phyloP scores from a whole-genome alignment of 1,140 invertebrate genomes.

The Conopomorpha cramerella region DNA sequence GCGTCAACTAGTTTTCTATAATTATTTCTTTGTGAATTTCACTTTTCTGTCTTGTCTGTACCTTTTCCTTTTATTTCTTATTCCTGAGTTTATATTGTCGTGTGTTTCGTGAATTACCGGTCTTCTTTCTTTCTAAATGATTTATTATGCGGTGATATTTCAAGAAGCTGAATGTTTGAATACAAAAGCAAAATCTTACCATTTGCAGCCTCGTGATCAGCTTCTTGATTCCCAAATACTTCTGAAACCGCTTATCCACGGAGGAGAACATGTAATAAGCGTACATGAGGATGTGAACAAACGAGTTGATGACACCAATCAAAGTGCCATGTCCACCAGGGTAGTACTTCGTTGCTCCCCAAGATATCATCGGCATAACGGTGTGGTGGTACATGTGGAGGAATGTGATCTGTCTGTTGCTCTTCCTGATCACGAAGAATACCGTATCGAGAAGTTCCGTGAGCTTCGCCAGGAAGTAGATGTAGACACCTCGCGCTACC shows the following conservation, averaged over 20 bases:
- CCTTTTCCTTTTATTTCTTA: too few relatives aligned
- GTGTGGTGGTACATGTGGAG: slow-evolving; percentile 78
- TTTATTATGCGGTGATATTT: background rate
- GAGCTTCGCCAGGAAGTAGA: too few relatives aligned
- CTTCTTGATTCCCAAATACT: slow-evolving; percentile 92
- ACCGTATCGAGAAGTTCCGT: too few relatives aligned
- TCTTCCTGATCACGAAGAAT: too few relatives aligned
- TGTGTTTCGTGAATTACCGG: too few relatives aligned
- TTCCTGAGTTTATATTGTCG: too few relatives aligned
- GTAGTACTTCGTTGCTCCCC: slow-evolving; percentile 63
- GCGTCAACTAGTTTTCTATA: background rate
- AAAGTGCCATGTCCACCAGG: slow-evolving; percentile 64
- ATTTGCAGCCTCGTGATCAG: slow-evolving; percentile 85
- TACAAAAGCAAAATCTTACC: slow-evolving; percentile 66
- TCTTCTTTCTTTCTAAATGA: background rate
- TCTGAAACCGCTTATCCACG: slow-evolving; percentile 79
- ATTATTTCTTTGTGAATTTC: background rate
- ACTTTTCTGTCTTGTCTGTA: too few relatives aligned
- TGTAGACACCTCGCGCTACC: too few relatives aligned
- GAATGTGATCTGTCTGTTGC: slow-evolving; percentile 79
- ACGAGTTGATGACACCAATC: slow-evolving; percentile 70
- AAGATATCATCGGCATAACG: slow-evolving; percentile 66
- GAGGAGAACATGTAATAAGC: slow-evolving; percentile 82
- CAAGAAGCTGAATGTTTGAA: too few relatives aligned
- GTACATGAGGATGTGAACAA: slow-evolving; percentile 82